Base-by-base conservation (phyloP, 2,113 vertebrate genomes). In the Hippocampus comes region DNA sequence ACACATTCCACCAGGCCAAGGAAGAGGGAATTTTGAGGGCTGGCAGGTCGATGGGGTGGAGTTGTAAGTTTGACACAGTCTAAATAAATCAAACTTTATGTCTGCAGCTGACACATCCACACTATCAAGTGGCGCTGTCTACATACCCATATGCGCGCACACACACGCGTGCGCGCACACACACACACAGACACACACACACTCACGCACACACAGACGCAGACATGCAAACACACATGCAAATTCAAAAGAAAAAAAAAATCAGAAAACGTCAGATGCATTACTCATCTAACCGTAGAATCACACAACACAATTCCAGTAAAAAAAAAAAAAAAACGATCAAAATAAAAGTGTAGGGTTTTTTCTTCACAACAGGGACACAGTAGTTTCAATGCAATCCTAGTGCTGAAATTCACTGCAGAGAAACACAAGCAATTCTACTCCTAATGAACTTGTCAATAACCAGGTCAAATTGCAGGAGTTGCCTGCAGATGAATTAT, bases 51-150 rank as follows among this genome's bases (percentile, higher is more conserved):
- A 82, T 74, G 63, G 67, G 74, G 5, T 71, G 80, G 77, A 78
- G 75, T 78, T 48, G 48, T 38, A 76, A 82, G 78, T 71, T 65
- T 75, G 74, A 78, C 82, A 80, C 73, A 71, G 77, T 85, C 79
- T 67, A 80, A 83, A 88, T 87, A 88, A 87, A 90, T 87, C 81
- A 84, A 86, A 89, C 84, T 85, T 86, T 78, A 75, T 71, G 86
- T 88, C 78, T 81, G 30, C 78, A 74, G 80, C 74, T 80, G 78
- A 87, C 82, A 87, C 83, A 86, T 83, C 78, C 74, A 83, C 67
- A 80, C 74, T 73, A 82, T 88, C 84, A 64, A 59, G 70, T 77
- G 83, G 78, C 82, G 75, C 53, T 63, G 71, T 72, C 71, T 77
- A 79, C 78, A 85, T 71, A 78, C 71, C 63, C 75, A 67, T 14